A percentile compares a stretch with the other conserved stretches of the same genome.
Conservation (phyloP, 2,888 invertebrate species). For the Achlya flavicornis region DNA sequence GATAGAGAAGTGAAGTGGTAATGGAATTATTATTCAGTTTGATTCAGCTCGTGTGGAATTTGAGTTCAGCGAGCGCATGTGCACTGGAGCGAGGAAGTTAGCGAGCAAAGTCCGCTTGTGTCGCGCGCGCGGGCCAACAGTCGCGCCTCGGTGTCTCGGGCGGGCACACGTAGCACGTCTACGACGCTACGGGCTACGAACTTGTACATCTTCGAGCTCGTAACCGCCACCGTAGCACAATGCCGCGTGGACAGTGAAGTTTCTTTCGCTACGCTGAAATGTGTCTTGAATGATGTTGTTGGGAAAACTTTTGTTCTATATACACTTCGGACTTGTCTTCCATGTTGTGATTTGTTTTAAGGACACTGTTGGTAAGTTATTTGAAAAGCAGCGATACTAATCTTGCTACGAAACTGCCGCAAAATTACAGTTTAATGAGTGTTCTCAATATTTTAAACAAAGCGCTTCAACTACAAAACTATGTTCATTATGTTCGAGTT, state of each 20-base stretch:
- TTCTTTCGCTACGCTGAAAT: slow-evolving; percentile 60
- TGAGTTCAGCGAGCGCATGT: slow-evolving; percentile 64
- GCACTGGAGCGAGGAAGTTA: slow-evolving; percentile 56
- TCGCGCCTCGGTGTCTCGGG: slow-evolving; percentile 57
- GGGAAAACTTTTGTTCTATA: slow-evolving; percentile 78
- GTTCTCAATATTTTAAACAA: background rate
- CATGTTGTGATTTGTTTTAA: slow-evolving; percentile 82
- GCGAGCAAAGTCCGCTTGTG: slow-evolving; percentile 35
- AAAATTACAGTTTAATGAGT: slow-evolving; percentile 8
- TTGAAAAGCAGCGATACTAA: slow-evolving; percentile 14
- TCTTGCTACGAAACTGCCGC: background rate
- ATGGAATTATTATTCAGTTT: slow-evolving; percentile 53
- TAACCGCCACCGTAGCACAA: slow-evolving; percentile 32
- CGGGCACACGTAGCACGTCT: slow-evolving; percentile 64
- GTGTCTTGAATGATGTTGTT: slow-evolving; percentile 80
- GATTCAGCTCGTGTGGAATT: slow-evolving; percentile 42
- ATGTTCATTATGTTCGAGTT: background rate
- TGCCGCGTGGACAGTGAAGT: slow-evolving; percentile 62
- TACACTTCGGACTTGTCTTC: slow-evolving; percentile 82
- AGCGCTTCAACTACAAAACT: background rate
- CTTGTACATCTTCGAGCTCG: slow-evolving; percentile 44
- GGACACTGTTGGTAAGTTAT: slow-evolving; percentile 74
- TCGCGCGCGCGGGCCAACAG: slow-evolving; percentile 48
- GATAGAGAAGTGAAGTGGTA: slow-evolving; percentile 49
- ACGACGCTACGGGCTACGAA: slow-evolving; percentile 61